phyloP scores from a whole-genome alignment of 2,113 vertebrate genomes.

The Dicaeum eximium region DNA sequence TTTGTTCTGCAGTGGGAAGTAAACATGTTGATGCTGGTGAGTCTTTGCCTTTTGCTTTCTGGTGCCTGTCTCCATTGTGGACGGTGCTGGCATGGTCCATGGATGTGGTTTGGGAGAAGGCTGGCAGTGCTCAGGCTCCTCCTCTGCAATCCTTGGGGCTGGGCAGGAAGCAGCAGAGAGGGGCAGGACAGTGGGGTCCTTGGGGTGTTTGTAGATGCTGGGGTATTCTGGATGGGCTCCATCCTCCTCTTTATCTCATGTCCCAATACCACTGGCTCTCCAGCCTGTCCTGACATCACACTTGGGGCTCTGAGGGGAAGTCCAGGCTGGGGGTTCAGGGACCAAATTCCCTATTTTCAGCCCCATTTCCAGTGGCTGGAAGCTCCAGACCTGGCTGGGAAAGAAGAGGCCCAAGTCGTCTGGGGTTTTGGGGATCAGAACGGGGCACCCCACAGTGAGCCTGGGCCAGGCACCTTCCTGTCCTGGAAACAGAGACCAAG shows the following conservation, averaged over 20 bases:
- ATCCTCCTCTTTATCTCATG: rapidly evolving
- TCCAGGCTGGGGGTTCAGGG: not conserved
- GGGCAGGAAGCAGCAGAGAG: not conserved
- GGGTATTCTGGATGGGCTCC: not conserved
- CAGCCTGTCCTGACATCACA: not conserved
- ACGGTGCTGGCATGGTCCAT: rapidly evolving
- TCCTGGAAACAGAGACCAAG: not conserved
- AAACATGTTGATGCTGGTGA: not conserved
- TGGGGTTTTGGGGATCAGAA: not conserved
- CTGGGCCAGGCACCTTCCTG: not conserved
- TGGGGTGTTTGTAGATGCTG: rapidly evolving
- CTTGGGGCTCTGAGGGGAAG: not conserved
- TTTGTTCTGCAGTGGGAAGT: not conserved
- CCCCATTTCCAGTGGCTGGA: not conserved
- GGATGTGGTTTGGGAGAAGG: not conserved
- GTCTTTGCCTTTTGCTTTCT: not conserved
- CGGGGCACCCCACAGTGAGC: rapidly evolving
- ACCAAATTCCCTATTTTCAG: not conserved
- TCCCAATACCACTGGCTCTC: not conserved
- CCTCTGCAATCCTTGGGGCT: not conserved
- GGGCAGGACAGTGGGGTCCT: not conserved
- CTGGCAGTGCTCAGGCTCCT: not conserved
- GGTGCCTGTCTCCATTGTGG: rapidly evolving
- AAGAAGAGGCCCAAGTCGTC: rapidly evolving
- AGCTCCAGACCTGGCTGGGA: not conserved